Evolutionary conservation across 2,113 vertebrate genomes (phyloP), one percentile per base, ranked within the genome.

Genomic region (Pica pica): DNA sequence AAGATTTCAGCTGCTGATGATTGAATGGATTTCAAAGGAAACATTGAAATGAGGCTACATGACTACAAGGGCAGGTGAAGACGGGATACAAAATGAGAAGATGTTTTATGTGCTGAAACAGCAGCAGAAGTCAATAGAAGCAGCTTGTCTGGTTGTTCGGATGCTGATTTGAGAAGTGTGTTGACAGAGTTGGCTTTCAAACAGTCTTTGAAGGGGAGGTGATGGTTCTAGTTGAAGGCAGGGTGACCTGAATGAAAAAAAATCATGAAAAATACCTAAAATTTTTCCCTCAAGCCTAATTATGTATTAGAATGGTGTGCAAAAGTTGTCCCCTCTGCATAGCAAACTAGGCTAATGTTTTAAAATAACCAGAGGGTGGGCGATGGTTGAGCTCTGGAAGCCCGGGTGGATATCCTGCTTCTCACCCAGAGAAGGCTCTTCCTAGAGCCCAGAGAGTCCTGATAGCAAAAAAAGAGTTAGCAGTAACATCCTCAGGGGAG

Each of bases 21-120:
- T 68, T 81, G 92, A 96, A 68, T 83, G 90, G 63, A 67, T 97
- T 94, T 96, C 94, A 96, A 95, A 95, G 93, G 92, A 95, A 93
- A 95, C 89, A 76, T 46, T 94, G 90, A 92, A 90, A 97, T 90
- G 64, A 93, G 52, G 56, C 49, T 13, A 70, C 64, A 71, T 68
- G 67, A 71, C 74, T 93, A 64, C 56, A 89, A 87, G 92, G 68
- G 63, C 91, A 94, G 88, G 86, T 96, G 90, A 96, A 94, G 94
- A 89, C 0, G 44, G 56, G 92, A 81, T 59, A 92, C 31, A 75
- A 87, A 94, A 94, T 73, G 70, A 94, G 87, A 89, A 91, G 86
- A 95, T 92, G 90, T 85, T 97, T 96, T 69, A 94, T 83, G 71
- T 87, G 44, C 94, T 96, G 86, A 87, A 93, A 93, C 93, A 92